Evolutionary conservation across 2,888 invertebrate genomes (phyloP).

Genomic region (Cantharis lateralis): DNA sequence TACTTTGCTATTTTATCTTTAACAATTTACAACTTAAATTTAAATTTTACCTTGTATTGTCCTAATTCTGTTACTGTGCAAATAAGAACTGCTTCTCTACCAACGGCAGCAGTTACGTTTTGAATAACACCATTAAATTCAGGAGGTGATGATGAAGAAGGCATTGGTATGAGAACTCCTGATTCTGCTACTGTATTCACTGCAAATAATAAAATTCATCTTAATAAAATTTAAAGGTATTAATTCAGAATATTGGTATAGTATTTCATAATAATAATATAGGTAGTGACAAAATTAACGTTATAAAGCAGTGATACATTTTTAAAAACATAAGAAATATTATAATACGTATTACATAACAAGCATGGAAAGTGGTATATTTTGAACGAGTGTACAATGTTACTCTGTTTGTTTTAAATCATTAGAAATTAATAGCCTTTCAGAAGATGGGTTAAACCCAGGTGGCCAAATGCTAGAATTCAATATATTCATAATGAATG

Average conservation of each 20-base stretch:
- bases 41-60: constrained; percentile 69
- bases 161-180: constrained; percentile 25
- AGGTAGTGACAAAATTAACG: too few relatives aligned
- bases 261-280: too few relatives aligned
- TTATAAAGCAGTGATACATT: neutral
- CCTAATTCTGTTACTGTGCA: constrained; percentile 76
- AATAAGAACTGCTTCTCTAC: constrained; percentile 73
- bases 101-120: constrained; percentile 75
- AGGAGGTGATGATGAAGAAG: constrained; percentile 57
- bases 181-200: constrained; percentile 31
- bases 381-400: too few relatives aligned
- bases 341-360: too few relatives aligned
- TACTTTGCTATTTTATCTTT: neutral
- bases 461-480: too few relatives aligned
- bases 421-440: too few relatives aligned
- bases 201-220: constrained; percentile 1
- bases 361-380: too few relatives aligned
- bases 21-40: neutral
- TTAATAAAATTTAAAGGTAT: neutral
- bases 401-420: too few relatives aligned
- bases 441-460: too few relatives aligned
- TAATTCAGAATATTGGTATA: neutral
- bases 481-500: too few relatives aligned
- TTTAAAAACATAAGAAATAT: too few relatives aligned
- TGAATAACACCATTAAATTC: constrained; percentile 72